Evolutionary conservation across 2,113 vertebrate species (phyloP).

Genomic region (Hippoglossus stenolepis): DNA sequence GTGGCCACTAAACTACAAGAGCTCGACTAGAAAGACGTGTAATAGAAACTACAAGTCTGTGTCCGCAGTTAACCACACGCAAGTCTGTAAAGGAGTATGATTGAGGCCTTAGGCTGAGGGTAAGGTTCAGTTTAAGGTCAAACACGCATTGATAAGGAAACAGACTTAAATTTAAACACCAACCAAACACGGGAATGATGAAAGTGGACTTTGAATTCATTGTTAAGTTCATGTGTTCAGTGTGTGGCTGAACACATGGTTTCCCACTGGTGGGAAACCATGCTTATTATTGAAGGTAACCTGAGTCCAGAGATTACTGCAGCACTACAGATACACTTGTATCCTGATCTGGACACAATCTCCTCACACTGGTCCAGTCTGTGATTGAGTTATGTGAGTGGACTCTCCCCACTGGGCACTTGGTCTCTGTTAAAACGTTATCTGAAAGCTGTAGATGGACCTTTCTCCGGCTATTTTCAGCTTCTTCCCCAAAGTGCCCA

Average conservation of each 20-base stretch:
- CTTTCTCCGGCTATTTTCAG: conserved; percentile 62
- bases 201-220: too few relatives aligned
- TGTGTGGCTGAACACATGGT: too few relatives aligned
- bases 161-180: background rate
- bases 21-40: background rate
- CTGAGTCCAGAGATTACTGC: background rate
- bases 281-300: background rate
- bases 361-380: background rate
- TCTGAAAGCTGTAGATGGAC: conserved; percentile 45
- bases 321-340: background rate
- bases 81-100: background rate
- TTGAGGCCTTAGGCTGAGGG: background rate
- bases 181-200: too few relatives aligned
- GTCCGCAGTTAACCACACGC: background rate
- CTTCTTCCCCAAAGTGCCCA: conserved; percentile 36
- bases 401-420: conserved; percentile 33
- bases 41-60: background rate
- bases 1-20: background rate
- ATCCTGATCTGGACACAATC: conserved; percentile 8
- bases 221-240: too few relatives aligned
- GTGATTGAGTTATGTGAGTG: conserved; percentile 22
- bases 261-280: background rate
- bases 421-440: conserved; percentile 48
- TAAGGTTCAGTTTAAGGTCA: background rate
- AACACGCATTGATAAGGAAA: too few relatives aligned